Base-by-base conservation (phyloP, 1,140 invertebrate species). In the Arion vulgaris region DNA sequence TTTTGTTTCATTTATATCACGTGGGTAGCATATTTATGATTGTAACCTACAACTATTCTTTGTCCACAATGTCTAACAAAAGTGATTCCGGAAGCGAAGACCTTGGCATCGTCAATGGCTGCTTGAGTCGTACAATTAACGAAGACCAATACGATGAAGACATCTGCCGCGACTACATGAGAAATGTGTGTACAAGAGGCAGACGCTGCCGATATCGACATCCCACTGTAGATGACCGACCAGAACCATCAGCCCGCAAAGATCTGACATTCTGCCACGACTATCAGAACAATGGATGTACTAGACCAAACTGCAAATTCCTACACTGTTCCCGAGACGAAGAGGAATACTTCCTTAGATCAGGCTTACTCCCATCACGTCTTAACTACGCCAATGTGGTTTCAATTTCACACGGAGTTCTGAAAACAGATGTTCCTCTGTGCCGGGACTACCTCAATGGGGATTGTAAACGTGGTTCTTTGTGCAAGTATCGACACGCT, bases 371-470 rank as follows among this genome's bases (percentile, higher is more conserved):
- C 36, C 91, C 91, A 15, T 85, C 88, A 1, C 86, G 89, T 15
- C 84, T 92, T 89, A 91, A 83, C 88, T 86, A 32, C 88, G 32
- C 41, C 75, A 53, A 26, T 32, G 28, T 36, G 28, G 88, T 13
- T 86, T 88, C 15, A 81, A 89, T 15, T 88, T 88, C 41, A 83
- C 90, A 51, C 87, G 89, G 15, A 85, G 86, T 2, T 84, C 85
- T 32, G 84, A 85, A 72, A 82, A 79, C 39, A n/a, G 89, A 91
- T 69, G 86, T 91, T 76, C 95, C 95, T 0, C 91, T 96, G 57
- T 96, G 96, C 88, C 96, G 96, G 89, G 95, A 96, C 89, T 96
- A 94, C 88, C 90, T 96, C 36, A 96, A 96, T 90, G 95, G 95
- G 2, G 94, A 94, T 72, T 96, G 96, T 88, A 90, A 91, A 69